Evolutionary conservation across 92 coral and sea anemone species (phyloP).

Genomic region (Epizoanthus rinbou): DNA sequence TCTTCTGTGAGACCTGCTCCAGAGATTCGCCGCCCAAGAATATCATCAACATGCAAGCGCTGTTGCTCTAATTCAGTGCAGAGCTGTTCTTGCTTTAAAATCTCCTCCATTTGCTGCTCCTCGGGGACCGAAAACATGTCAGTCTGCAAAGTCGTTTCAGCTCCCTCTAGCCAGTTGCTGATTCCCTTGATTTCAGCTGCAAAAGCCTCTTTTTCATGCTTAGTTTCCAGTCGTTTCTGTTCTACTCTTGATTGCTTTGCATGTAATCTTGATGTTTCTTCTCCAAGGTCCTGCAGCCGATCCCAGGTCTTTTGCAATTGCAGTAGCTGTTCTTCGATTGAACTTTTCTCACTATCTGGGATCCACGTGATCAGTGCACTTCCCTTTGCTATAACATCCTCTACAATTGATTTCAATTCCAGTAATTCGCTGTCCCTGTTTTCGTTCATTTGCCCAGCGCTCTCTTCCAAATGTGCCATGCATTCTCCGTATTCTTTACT

Average conservation of each 20-base stretch:
- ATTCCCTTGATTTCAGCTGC: slow-evolving; percentile 57
- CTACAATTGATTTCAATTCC: slow-evolving; percentile 48
- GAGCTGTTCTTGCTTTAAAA: slow-evolving; percentile 80
- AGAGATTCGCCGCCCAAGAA: slow-evolving; percentile 64
- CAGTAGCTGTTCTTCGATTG: slow-evolving; percentile 70
- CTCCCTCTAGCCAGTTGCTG: slow-evolving; percentile 73
- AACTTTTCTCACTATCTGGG: slow-evolving; percentile 60
- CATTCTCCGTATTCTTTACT: slow-evolving; percentile 69
- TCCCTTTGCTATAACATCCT: slow-evolving; percentile 76
- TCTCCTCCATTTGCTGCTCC: slow-evolving; percentile 82
- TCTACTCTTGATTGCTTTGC: slow-evolving; percentile 45
- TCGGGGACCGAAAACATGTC: slow-evolving; percentile 94
- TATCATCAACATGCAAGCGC: slow-evolving; percentile 55
- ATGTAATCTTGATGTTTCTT: slow-evolving; percentile 64
- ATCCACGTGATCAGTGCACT: slow-evolving; percentile 54
- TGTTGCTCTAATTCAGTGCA: slow-evolving; percentile 74
- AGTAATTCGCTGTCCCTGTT: slow-evolving; percentile 24
- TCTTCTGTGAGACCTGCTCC: slow-evolving; percentile 47
- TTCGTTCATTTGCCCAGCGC: slow-evolving; percentile 35
- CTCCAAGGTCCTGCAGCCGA: slow-evolving; percentile 62
- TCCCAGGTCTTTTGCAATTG: slow-evolving; percentile 74
- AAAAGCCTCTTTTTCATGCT: slow-evolving; percentile 52
- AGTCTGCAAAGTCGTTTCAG: slow-evolving; percentile 70
- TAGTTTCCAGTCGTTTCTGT: slow-evolving; percentile 49
- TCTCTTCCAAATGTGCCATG: slow-evolving; percentile 53